Percentiles rank a stretch among this genome's conserved stretches.
phyloP scores from a whole-genome alignment of 2,113 vertebrate species.

The Chloebia gouldiae region DNA sequence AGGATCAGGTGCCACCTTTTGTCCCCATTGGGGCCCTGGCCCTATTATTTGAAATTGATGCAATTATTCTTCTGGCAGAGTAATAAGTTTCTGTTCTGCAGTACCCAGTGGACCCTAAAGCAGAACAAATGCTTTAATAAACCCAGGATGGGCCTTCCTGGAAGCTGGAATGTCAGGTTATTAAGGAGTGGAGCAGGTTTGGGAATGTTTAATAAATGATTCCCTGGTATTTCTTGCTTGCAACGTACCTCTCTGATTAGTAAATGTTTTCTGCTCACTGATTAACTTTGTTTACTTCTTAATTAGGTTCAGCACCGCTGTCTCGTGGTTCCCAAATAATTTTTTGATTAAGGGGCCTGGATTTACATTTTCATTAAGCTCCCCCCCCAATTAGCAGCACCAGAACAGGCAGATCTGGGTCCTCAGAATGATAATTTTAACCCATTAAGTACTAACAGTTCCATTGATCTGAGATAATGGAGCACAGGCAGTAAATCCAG shows the following conservation, averaged over 20 bases:
- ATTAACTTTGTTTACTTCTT: slow-evolving; percentile 79
- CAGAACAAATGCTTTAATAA: slow-evolving; percentile 63
- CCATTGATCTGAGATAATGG: slow-evolving; percentile 72
- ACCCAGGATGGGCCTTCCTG: neutral
- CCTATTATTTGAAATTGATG: slow-evolving; percentile 45
- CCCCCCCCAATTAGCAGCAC: slow-evolving; percentile 63
- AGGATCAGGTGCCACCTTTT: neutral
- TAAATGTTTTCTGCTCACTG: slow-evolving; percentile 61
- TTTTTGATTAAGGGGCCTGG: slow-evolving; percentile 71
- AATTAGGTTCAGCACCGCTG: slow-evolving; percentile 68
- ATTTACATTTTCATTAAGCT: slow-evolving; percentile 74
- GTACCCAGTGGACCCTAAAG: slow-evolving; percentile 46
- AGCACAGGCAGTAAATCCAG: slow-evolving; percentile 17
- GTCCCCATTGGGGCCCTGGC: neutral
- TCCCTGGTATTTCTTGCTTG: slow-evolving; percentile 42
- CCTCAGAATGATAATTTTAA: slow-evolving; percentile 42
- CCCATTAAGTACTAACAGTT: slow-evolving; percentile 69
- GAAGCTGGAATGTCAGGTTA: neutral
- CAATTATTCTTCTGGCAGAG: slow-evolving; percentile 46
- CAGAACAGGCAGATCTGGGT: slow-evolving; percentile 15
- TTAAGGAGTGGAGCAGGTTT: neutral
- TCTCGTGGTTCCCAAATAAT: slow-evolving; percentile 68
- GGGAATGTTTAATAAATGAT: slow-evolving; percentile 51
- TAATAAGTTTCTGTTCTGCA: slow-evolving; percentile 23
- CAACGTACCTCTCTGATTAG: slow-evolving; percentile 47